Conservation (phyloP, 2,797 vertebrate species). For the Carcharodon carcharias region DNA sequence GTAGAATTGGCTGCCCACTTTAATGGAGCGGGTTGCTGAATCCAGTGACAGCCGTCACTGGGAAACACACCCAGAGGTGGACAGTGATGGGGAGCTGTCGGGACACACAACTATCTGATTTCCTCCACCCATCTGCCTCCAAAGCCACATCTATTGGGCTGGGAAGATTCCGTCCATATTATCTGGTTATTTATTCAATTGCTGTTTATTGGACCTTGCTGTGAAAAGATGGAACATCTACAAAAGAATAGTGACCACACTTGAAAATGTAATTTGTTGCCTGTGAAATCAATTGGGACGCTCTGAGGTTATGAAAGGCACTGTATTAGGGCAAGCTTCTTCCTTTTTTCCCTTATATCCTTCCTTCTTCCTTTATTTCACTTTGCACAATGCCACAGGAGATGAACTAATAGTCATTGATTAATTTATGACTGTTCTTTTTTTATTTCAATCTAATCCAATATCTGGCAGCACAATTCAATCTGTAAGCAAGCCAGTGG, state of each 20-base stretch:
- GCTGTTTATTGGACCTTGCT: neutral
- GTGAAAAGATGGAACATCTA: neutral
- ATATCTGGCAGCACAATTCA: neutral
- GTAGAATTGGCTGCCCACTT: neutral
- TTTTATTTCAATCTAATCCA: neutral
- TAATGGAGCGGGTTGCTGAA: neutral
- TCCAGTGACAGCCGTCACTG: no score
- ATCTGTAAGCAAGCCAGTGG: neutral
- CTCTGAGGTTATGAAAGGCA: neutral
- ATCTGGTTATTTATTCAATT: neutral
- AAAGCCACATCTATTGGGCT: neutral
- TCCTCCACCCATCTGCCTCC: neutral
- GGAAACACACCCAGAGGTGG: neutral
- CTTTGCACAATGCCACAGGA: neutral
- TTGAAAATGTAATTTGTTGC: neutral
- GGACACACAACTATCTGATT: neutral
- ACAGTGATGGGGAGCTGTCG: no score
- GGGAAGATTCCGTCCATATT: neutral
- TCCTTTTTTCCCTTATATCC: neutral
- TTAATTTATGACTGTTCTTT: neutral
- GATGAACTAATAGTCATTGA: neutral
- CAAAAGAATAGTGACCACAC: neutral
- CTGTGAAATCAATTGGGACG: neutral
- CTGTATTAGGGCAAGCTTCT: neutral
- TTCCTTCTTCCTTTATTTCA: neutral